Conservation (phyloP, 2,797 vertebrate genomes). For the Pseudochromis fuscus region DNA sequence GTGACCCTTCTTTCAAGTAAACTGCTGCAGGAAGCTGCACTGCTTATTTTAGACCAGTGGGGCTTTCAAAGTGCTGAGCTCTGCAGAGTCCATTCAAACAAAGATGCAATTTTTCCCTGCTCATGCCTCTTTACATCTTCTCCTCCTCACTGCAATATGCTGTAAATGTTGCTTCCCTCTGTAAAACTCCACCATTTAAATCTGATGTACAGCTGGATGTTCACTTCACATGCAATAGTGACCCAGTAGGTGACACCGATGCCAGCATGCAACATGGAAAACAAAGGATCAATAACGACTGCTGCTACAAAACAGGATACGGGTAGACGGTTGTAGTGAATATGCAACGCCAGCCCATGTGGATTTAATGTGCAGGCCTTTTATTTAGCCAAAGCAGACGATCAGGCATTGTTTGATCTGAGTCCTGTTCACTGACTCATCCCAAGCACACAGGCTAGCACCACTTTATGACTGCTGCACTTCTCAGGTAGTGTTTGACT, state of each 20-base stretch:
- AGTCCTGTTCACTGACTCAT: conserved; percentile 15
- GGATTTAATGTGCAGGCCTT: background rate
- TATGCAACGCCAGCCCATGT: background rate
- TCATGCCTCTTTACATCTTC: background rate
- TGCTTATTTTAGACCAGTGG: conserved; percentile 36
- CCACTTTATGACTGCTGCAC: background rate
- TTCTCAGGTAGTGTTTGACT: background rate
- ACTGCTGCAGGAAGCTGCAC: conserved; percentile 63
- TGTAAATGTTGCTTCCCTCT: background rate
- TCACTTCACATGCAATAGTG: conserved; percentile 28
- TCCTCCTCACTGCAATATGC: background rate
- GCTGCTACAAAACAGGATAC: conserved; percentile 16
- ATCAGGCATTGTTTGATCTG: conserved; percentile 13
- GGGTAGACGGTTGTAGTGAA: background rate
- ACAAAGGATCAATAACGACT: conserved; percentile 56
- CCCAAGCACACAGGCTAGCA: background rate
- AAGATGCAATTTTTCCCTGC: conserved; percentile 6
- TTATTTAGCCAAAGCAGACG: conserved; percentile 18
- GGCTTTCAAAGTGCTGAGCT: conserved; percentile 55
- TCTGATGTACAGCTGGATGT: background rate
- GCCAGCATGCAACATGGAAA: conserved; percentile 46
- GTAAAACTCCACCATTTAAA: background rate
- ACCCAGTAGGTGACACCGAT: conserved; percentile 26
- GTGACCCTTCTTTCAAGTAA: conserved; percentile 33
- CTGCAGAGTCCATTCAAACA: conserved; percentile 44